Evolutionary conservation across 2,797 vertebrate species (phyloP), one percentile per base, ranked within the genome.

Genomic region (Potorous gilbertii): DNA sequence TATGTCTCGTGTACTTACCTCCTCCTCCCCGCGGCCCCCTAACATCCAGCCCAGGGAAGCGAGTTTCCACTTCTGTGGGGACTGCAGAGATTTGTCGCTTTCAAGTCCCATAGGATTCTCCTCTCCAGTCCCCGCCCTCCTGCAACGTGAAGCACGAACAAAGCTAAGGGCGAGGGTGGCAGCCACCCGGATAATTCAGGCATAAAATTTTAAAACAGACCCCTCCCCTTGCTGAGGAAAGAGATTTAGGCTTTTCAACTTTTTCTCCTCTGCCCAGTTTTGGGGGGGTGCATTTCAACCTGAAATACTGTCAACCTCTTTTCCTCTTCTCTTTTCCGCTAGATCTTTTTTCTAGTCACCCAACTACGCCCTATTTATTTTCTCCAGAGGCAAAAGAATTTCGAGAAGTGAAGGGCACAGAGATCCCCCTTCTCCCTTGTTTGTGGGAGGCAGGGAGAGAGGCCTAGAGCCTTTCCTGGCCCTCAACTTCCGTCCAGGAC

Each of bases 101-200:
- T 87, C 31, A 27, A 87, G 74, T 87, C 40, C 74, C 40, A 50
- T 50, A 46, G 40, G 40, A 87, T 3, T 50, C 9, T 40, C 21
- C 29, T 16, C 62, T 16, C 90, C n/a, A 2, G 81, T 52, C 40
- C 94, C 96, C 14, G 52, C 96, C 34, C 59, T 66, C 91, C 27
- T n/a, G 55, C 97, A 97, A 55, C 93, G 94, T 87, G 96, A 93
- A 91, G 95, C 94, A 66, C 57, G 92, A 91, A 91, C 62, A 14
- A 95, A 97, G 92, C 91, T 87, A 92, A 96, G 93, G 0, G 52
- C 57, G 96, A 74, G 92, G 92, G 74, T 96, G 95, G n/a, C 31
- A 12, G 92, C 40, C 95, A 31, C 94, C 87, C 94, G 46, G 90
- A 90, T 89, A 62, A 54, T 92, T 56, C 46, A 56, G 40, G 55